Conservation (phyloP, 2,888 invertebrate genomes). For the Nasonovia ribisnigri region DNA sequence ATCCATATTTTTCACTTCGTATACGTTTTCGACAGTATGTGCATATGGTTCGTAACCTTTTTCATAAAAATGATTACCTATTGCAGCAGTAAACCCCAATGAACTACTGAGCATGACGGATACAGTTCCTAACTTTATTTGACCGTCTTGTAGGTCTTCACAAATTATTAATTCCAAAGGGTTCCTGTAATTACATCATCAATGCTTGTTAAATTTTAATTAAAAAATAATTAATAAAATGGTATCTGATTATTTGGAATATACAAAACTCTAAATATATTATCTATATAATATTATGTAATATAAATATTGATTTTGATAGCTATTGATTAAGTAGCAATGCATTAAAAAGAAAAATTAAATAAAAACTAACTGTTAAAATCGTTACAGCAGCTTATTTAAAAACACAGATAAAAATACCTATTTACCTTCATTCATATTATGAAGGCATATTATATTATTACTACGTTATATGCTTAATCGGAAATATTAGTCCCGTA, state of each 20-base stretch:
- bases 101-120: background rate
- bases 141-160: background rate
- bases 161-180: background rate
- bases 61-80: slow-evolving; percentile 32
- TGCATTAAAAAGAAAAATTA: background rate
- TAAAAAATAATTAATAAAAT: background rate
- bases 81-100: background rate
- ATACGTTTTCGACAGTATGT: background rate
- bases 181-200: background rate
- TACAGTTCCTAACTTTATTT: background rate
- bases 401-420: background rate
- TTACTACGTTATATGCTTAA: background rate
- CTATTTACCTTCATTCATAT: background rate
- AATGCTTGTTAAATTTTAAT: background rate
- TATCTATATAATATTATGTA: background rate
- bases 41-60: background rate
- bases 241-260: background rate
- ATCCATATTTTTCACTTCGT: background rate
- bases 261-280: background rate
- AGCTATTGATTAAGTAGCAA: background rate
- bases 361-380: background rate
- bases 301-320: background rate
- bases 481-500: background rate
- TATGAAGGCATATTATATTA: background rate
- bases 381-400: background rate